These are phyloP conservation scores for Eunapius fragilis DNA, from an alignment of 37 sponge, comb jelly and placozoan species.

Conservation along the genomic window DNA sequence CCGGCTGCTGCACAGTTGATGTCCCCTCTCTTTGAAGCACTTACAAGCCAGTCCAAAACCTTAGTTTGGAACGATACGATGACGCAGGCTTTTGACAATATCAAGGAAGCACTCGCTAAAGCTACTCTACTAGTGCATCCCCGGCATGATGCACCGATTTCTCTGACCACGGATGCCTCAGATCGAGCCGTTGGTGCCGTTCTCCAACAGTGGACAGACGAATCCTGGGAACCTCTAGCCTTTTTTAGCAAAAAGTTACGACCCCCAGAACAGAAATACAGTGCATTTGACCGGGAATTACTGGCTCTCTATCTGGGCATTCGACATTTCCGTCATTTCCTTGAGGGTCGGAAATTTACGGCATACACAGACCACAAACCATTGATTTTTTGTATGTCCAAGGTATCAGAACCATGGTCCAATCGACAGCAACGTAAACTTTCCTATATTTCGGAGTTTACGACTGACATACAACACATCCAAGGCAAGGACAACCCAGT, in stretches of 20 bases:
- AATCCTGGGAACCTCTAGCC: conserved; percentile 21
- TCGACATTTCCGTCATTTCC: conserved; percentile 31
- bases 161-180: conserved; percentile 30
- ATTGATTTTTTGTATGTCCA: conserved; percentile 39
- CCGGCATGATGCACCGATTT: conserved; percentile 2
- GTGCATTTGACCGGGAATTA: conserved; percentile 49
- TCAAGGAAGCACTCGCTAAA: conserved; percentile 29
- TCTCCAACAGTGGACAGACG: conserved; percentile 20
- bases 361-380: conserved; percentile 44
- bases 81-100: conserved; percentile 8
- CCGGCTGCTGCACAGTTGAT: conserved; percentile 31
- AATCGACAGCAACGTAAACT: conserved; percentile 16
- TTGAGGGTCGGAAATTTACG: conserved; percentile 32
- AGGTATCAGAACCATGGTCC: conserved; percentile 21
- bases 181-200: conserved; percentile 26
- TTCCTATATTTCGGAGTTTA: conserved; percentile 15
- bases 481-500: conserved; percentile 1
- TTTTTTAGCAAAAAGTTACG: conserved; percentile 38
- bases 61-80: conserved; percentile 11
- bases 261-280: conserved; percentile 23
- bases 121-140: conserved; percentile 16
- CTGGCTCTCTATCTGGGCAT: conserved; percentile 26
- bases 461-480: conserved; percentile 26
- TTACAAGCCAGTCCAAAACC: background rate
- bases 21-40: conserved; percentile 28